These are phyloP conservation scores for Leptarthrus brevirostris DNA, from an alignment of 2,888 invertebrate species.

Conservation along the genomic window DNA sequence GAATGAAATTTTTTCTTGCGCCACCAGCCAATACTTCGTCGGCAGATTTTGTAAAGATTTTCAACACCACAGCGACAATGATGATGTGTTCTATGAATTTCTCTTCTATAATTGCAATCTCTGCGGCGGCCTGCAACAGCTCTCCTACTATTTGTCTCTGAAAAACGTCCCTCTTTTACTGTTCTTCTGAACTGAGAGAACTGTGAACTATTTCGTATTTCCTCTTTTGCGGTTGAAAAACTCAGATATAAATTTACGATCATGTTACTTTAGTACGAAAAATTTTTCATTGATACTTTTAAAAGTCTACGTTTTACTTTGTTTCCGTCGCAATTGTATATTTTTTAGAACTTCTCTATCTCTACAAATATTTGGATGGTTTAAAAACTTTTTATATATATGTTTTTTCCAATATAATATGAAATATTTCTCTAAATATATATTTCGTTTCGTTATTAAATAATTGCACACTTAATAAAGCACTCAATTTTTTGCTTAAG, in stretches of 20 bases:
- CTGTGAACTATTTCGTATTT: constrained; percentile 25
- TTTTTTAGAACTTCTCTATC: constrained; percentile 34
- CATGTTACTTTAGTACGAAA: constrained; percentile 52
- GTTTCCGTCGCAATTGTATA: constrained; percentile 18
- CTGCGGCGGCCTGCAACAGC: constrained; percentile 3
- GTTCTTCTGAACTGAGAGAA: constrained; percentile 20
- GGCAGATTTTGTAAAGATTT: constrained; percentile 51
- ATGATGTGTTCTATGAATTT: constrained; percentile 5
- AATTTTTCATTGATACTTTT: constrained; percentile 52
- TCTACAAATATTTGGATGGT: constrained; percentile 25
- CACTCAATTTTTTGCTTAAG: constrained; percentile 50
- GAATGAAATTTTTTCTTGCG: constrained; percentile 52
- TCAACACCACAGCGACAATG: constrained; percentile 48
- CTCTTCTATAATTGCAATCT: not conserved
- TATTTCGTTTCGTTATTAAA: constrained; percentile 39
- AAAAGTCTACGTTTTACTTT: constrained; percentile 29
- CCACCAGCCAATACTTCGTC: constrained; percentile 54
- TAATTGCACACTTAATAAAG: constrained; percentile 54
- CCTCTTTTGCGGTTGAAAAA: constrained; percentile 50
- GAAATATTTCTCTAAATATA: constrained; percentile 32
- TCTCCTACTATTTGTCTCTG: not conserved
- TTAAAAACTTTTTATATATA: constrained; percentile 32
- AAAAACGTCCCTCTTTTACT: constrained; percentile 7
- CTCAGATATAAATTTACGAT: constrained; percentile 51
- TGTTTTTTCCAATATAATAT: constrained; percentile 19